These are phyloP conservation scores for Barbus barbus DNA, from an alignment of 2,113 vertebrate genomes.

Conservation along the genomic window DNA sequence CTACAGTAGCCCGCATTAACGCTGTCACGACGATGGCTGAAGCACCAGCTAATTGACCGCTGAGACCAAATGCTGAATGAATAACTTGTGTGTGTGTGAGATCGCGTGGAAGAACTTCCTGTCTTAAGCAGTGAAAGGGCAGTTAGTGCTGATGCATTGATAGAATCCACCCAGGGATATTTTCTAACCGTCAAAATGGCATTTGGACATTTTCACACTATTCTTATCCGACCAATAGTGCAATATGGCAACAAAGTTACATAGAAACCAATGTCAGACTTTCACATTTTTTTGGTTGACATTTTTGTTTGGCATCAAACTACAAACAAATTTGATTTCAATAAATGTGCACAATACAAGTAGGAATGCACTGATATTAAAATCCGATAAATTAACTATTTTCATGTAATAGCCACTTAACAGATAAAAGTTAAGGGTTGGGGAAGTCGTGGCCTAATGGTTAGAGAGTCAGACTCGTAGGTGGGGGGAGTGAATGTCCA, in stretches of 20 bases:
- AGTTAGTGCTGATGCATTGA: neutral
- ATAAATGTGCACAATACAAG: too few species aligned
- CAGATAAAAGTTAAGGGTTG: too few species aligned
- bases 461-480: too few species aligned
- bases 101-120: neutral
- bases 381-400: neutral
- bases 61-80: neutral
- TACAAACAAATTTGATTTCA: too few species aligned
- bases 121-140: neutral
- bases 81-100: neutral
- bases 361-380: neutral
- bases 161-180: neutral
- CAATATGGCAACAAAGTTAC: too few species aligned
- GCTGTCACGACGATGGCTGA: neutral
- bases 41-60: constrained; percentile 13
- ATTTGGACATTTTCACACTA: neutral
- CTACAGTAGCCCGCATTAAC: neutral
- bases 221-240: neutral
- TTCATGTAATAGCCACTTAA: neutral
- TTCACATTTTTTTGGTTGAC: too few species aligned
- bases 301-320: too few species aligned
- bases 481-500: too few species aligned
- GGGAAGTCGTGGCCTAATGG: too few species aligned
- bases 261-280: too few species aligned
- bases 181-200: neutral